phyloP scores from a whole-genome alignment of 2,888 invertebrate species.

The Hirudinaria manillensis region DNA sequence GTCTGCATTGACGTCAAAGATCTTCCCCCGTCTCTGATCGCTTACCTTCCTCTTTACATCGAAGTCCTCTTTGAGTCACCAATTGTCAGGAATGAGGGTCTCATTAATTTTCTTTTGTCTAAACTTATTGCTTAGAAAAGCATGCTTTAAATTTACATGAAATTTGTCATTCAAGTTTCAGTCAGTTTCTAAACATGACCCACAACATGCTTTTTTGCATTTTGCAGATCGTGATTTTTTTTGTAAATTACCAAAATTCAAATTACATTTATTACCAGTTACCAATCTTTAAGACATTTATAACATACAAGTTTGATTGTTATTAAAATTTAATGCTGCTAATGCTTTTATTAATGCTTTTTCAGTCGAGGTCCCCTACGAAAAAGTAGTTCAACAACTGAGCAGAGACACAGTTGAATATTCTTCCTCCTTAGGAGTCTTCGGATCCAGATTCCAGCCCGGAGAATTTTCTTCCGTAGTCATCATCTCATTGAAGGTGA shows the following conservation, averaged over 20 bases:
- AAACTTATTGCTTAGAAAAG: constrained; percentile 43
- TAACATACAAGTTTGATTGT: too few species aligned
- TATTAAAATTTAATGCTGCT: too few species aligned
- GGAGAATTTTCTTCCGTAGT: constrained; percentile 69
- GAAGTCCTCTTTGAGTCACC: constrained; percentile 73
- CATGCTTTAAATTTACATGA: not conserved
- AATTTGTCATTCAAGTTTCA: not conserved
- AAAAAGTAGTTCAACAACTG: constrained; percentile 71
- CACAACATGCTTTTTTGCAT: not conserved
- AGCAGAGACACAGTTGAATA: constrained; percentile 69
- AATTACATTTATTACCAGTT: too few species aligned
- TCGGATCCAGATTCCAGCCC: constrained; percentile 62
- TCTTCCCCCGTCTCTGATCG: constrained; percentile 61
- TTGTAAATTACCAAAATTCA: too few species aligned
- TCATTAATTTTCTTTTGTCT: not conserved
- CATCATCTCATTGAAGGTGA: constrained; percentile 63
- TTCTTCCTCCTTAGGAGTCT: constrained; percentile 64
- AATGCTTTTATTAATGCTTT: too few species aligned
- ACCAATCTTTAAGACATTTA: too few species aligned
- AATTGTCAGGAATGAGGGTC: constrained; percentile 58
- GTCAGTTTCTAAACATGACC: not conserved
- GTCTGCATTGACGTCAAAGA: constrained; percentile 43
- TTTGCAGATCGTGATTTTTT: too few species aligned
- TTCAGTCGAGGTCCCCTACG: constrained; percentile 61
- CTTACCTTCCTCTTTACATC: constrained; percentile 70